Base-by-base conservation (phyloP, 2,113 vertebrate species). In the Ovibos moschatus region DNA sequence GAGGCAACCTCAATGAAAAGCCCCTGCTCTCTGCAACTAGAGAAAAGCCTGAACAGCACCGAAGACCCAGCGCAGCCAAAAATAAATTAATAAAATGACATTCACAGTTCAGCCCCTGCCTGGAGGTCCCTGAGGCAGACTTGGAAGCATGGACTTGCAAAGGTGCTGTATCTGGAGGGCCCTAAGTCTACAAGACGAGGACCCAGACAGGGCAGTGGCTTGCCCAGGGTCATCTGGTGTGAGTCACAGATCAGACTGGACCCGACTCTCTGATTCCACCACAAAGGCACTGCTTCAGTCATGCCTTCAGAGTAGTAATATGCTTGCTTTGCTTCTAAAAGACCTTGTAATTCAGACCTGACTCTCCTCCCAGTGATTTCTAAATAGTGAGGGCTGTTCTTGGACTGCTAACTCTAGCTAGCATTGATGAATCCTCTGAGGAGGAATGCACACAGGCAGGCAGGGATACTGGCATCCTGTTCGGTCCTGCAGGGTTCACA, bases 201-300 rank as follows among this genome's bases (percentile, higher is more conserved):
- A 13, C 71, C 30, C 47, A 50, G 33, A 5, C 27, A 7, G 60
- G 55, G 0, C 11, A 14, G 33, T 25, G 74, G 30, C 88, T 25
- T 51, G 58, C 12, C 25, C 47, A n/a, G 3, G 51, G 67, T 47
- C 89, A 33, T 13, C 0, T 43, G 14, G 21, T 0, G 0, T 7
- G 30, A 81, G 16, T 2, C 2, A 55, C 16, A 40, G 79, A 28
- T 6, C 14, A 2, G 55, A 4, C 25, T 28, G n/a, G 57, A 19
- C 33, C 45, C 13, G 33, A n/a, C 11, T 7, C 33, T 36, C 60
- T 6, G 55, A 16, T 45, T 14, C 47, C 9, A 85, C 30, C 30
- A 40, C 36, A 7, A 36, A 47, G 16, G 25, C 30, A 14, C 27
- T 0, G 0, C 10, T 12, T 30, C 21, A 0, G 67, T 13, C 67